A percentile compares a stretch with the other conserved stretches of the same genome.
Conservation (phyloP, 2,113 vertebrate species). For the Tichodroma muraria region DNA sequence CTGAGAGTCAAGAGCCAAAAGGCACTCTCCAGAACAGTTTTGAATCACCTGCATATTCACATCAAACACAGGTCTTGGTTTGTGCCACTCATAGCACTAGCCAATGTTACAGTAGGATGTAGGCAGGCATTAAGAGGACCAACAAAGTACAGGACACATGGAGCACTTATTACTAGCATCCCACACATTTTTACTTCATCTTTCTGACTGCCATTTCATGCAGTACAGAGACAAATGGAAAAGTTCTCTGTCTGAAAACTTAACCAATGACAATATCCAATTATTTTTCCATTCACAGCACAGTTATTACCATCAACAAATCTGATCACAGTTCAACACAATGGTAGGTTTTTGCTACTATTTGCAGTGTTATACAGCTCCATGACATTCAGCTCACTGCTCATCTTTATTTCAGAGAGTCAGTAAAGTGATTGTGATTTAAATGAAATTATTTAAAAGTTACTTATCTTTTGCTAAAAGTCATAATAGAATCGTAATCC, state of each 20-base stretch:
- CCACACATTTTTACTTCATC: not conserved
- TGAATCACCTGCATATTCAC: not conserved
- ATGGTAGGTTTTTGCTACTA: not conserved
- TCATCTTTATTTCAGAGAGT: not conserved
- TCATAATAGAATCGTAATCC: not conserved
- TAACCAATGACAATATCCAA: not conserved
- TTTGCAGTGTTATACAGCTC: not conserved
- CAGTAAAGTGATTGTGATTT: not conserved
- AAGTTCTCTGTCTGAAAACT: not conserved
- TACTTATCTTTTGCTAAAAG: not conserved
- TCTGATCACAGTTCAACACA: not conserved
- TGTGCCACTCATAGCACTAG: not conserved
- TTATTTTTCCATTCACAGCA: not conserved
- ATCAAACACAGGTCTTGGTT: not conserved
- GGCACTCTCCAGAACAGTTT: not conserved
- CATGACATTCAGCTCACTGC: not conserved
- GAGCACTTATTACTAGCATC: not conserved
- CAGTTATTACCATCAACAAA: not conserved
- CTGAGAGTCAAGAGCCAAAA: not conserved
- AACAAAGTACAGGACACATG: not conserved
- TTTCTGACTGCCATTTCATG: not conserved
- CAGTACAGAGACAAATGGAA: fast-evolving
- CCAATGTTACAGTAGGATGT: not conserved
- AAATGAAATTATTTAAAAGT: not conserved
- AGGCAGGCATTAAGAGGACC: not conserved